A percentile compares a stretch with the other conserved stretches of the same genome.
phyloP scores from a whole-genome alignment of 1,140 invertebrate genomes.

The Cotesia glomerata region DNA sequence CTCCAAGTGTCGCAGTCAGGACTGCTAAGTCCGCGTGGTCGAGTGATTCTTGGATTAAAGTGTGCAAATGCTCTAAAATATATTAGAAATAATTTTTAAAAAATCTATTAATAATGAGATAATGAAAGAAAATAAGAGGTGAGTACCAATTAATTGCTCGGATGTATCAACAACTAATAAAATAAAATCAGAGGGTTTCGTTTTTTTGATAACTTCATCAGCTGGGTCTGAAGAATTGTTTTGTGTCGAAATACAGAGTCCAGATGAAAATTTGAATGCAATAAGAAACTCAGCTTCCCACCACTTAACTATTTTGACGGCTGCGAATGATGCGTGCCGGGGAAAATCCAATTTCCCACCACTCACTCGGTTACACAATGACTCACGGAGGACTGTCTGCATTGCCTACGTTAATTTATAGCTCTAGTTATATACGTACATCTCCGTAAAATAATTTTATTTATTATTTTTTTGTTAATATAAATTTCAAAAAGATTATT shows the following conservation, averaged over 20 bases:
- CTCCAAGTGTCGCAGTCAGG: slow-evolving; percentile 77
- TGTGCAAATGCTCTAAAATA: slow-evolving; percentile 73
- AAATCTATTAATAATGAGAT: slow-evolving; percentile 8
- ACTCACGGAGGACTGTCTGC: slow-evolving; percentile 77
- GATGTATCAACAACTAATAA: slow-evolving; percentile 72
- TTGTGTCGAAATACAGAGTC: slow-evolving; percentile 50
- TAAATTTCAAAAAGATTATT: neutral
- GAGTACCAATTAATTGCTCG: slow-evolving; percentile 66
- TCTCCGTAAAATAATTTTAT: neutral
- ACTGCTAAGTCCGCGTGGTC: slow-evolving; percentile 82
- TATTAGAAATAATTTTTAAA: slow-evolving; percentile 25
- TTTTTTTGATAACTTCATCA: slow-evolving; percentile 70
- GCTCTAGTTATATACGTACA: neutral
- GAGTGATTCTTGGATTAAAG: slow-evolving; percentile 78
- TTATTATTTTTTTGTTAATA: neutral
- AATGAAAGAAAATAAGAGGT: neutral
- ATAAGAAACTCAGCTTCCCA: slow-evolving; percentile 74
- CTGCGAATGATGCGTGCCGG: slow-evolving; percentile 78
- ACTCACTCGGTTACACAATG: slow-evolving; percentile 73
- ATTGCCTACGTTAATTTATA: slow-evolving; percentile 63
- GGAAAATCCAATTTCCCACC: slow-evolving; percentile 81
- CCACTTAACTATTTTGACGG: slow-evolving; percentile 80
- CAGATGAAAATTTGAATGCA: slow-evolving; percentile 65
- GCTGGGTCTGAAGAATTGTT: slow-evolving; percentile 20
- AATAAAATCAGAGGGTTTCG: slow-evolving; percentile 75